Percentiles rank a stretch among this genome's conserved stretches.
phyloP scores from a whole-genome alignment of 2,888 invertebrate species.

The Magallana nippona region DNA sequence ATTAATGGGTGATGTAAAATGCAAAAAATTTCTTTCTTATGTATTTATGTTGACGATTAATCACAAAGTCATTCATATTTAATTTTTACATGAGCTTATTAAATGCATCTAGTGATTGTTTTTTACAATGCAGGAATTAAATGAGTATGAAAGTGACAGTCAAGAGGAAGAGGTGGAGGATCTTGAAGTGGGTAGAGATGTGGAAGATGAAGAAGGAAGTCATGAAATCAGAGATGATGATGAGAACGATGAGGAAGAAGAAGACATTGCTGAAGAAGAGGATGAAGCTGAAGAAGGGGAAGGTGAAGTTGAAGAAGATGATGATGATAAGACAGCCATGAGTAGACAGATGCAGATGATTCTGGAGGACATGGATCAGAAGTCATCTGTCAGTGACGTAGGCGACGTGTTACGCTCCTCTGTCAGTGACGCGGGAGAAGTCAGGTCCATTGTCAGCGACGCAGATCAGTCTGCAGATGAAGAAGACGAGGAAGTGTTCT shows the following conservation, averaged over 20 bases:
- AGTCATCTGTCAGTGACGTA: conserved; percentile 54
- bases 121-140: not conserved
- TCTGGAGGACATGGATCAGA: conserved; percentile 67
- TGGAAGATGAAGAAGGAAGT: not conserved
- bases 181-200: conserved; percentile 39
- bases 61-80: too few species aligned
- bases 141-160: conserved; percentile 36
- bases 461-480: conserved; percentile 25
- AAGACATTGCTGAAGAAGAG: conserved; percentile 66
- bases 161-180: conserved; percentile 42
- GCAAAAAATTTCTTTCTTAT: too few species aligned
- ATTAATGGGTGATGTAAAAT: too few species aligned
- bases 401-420: conserved; percentile 49
- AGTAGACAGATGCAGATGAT: conserved; percentile 70
- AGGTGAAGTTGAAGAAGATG: conserved; percentile 51
- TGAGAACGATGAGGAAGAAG: conserved; percentile 72
- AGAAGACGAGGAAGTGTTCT: conserved; percentile 35
- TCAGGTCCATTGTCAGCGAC: conserved; percentile 33
- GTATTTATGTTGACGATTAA: too few species aligned
- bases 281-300: conserved; percentile 47
- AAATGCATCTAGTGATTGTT: too few species aligned
- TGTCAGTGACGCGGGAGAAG: conserved; percentile 54
- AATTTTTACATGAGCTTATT: too few species aligned
- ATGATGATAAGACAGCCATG: conserved; percentile 65
- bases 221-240: not conserved